Evolutionary conservation across 1,140 invertebrate genomes (phyloP), one percentile per base, ranked within the genome.

Genomic region (Agrilus planipennis): DNA sequence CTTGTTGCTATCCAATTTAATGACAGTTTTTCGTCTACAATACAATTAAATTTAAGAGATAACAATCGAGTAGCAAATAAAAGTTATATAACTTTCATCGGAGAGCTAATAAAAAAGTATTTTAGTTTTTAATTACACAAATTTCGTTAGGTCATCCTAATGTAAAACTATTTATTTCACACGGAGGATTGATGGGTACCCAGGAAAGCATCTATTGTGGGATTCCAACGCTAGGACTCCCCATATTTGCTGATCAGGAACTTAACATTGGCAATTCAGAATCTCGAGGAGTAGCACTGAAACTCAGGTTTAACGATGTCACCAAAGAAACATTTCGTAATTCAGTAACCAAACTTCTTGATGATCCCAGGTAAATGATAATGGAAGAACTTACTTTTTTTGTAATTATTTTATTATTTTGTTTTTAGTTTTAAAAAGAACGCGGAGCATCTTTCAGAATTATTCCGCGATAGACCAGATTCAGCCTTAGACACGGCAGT

Each of bases 171-270:
- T 75, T 76, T 45, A 65, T 76, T 18, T 67, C 67, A 3, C 74
- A 39, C 14, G 37, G 37, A 3, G 23, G 37, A 6, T 20, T 39
- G 16, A 16, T 17, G 27, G 14, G 14, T 73, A 45, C 65, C 10
- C 65, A 64, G 34, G 74, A 76, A 47, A 61, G 62, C 1, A 58
- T 72, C 10, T 57, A 66, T 25, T 52, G 68, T 10, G 64, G 64
- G 35, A 63, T 72, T 3, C 73, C 73, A 2, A 53, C 73, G 34
- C 34, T 76, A 20, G 68, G 62, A 5, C 46, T 75, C 27, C 74
- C 74, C 0, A 48, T 61, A 10, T 67, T 65, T 15, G 50, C 47
- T 4, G 65, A 67, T 44, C 65, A 68, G 18, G 14, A 11, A 9
- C 31, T 25, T 32, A 45, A 45, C n/a, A n/a, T n/a, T n/a, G n/a